A percentile compares a stretch with the other conserved stretches of the same genome.
Evolutionary conservation across 35 echinoderm and acorn worm species (phyloP).

Genomic region (Amphiura filiformis): DNA sequence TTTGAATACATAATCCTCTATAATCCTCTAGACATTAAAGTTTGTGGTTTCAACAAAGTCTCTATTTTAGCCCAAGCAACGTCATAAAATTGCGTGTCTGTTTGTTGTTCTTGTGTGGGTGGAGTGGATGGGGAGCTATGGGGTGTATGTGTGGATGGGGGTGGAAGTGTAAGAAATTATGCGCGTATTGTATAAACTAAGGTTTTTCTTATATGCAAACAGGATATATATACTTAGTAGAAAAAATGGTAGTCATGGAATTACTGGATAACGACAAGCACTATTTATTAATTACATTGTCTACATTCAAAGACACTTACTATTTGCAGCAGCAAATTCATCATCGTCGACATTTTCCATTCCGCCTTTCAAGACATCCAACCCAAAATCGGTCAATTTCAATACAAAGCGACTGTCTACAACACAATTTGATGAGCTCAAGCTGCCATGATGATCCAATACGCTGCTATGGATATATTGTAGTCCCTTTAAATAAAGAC

Average conservation of each 20-base stretch:
- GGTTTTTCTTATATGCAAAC: not conserved
- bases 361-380: slow-evolving; percentile 3
- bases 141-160: too few relatives aligned
- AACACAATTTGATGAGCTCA: too few relatives aligned
- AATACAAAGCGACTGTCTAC: too few relatives aligned
- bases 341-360: not conserved
- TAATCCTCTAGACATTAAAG: too few relatives aligned
- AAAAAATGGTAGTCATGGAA: not conserved
- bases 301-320: not conserved
- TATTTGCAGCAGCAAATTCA: not conserved
- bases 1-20: too few relatives aligned
- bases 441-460: slow-evolving; percentile 56
- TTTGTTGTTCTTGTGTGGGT: too few relatives aligned
- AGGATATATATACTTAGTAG: not conserved
- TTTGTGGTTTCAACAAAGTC: not conserved
- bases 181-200: not conserved
- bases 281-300: not conserved
- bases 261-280: not conserved
- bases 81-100: not conserved
- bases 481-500: slow-evolving; percentile 59
- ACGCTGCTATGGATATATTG: too few relatives aligned
- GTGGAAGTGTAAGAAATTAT: too few relatives aligned
- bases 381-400: slow-evolving; percentile 84
- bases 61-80: not conserved
- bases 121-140: too few relatives aligned